A percentile compares a stretch with the other conserved stretches of the same genome.
Conservation (phyloP, 2,888 invertebrate genomes). For the Torymus texanus region DNA sequence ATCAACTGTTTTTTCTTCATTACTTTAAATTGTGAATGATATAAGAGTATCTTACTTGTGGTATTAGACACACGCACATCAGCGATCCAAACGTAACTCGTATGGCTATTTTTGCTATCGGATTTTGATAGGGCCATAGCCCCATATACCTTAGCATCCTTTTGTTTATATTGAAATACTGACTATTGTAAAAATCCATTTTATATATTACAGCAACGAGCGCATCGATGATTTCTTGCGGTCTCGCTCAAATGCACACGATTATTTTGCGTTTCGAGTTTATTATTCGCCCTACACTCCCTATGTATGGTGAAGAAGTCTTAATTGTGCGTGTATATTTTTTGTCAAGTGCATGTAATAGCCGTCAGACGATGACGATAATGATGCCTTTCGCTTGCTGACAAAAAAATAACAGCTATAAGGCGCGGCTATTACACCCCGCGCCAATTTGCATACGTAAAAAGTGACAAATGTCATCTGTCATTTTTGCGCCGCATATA, state of each 20-base stretch:
- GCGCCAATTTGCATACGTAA: no score
- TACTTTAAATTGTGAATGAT: background rate
- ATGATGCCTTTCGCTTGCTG: no score
- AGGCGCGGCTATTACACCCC: no score
- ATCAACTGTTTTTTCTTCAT: background rate
- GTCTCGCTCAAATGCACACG: background rate
- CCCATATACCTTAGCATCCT: slow-evolving; percentile 8
- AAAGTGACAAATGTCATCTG: no score
- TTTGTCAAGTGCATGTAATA: background rate
- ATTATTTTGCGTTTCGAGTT: background rate
- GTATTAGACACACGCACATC: background rate
- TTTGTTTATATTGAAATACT: slow-evolving; percentile 22
- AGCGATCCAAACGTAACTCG: background rate
- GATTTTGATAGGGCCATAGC: slow-evolving; percentile 14
- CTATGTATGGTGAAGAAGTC: background rate
- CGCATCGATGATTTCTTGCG: background rate
- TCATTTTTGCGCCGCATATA: no score
- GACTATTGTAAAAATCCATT: slow-evolving; percentile 33
- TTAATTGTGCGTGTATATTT: background rate
- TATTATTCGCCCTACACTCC: background rate
- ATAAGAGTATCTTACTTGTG: slow-evolving; percentile 13
- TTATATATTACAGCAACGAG: no score
- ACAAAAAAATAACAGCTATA: no score
- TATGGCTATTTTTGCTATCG: background rate
- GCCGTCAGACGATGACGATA: background rate